phyloP scores from a whole-genome alignment of 2,797 vertebrate species.

The Tokudaia muenninki region DNA sequence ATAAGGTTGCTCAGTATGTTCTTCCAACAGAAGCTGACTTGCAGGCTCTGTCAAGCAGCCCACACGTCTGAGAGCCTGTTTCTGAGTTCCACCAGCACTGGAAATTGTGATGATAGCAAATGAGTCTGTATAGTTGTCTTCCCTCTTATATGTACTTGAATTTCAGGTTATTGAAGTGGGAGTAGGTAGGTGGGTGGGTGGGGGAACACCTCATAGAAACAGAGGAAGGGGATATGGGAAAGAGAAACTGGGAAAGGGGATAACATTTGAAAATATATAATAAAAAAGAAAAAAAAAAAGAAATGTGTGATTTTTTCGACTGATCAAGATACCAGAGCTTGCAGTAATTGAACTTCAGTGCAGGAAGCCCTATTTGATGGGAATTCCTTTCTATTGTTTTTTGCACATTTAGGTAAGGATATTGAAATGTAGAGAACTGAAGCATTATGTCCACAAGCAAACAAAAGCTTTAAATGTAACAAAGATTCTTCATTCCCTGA shows the following conservation, averaged over 20 bases:
- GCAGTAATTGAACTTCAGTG: background rate
- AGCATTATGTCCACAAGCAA: background rate
- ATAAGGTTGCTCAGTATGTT: slow-evolving; percentile 84
- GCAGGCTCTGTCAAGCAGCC: slow-evolving; percentile 66
- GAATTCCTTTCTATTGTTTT: background rate
- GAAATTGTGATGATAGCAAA: slow-evolving; percentile 65
- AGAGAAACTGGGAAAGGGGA: too few species aligned
- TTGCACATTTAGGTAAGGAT: background rate
- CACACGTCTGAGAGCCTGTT: slow-evolving; percentile 67
- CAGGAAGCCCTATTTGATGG: background rate
- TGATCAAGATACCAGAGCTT: slow-evolving; percentile 28
- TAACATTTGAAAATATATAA: too few species aligned
- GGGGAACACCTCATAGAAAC: too few species aligned
- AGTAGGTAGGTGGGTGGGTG: too few species aligned
- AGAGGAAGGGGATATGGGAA: too few species aligned
- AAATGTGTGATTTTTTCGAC: background rate
- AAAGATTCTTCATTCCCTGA: background rate
- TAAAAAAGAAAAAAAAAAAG: too few species aligned
- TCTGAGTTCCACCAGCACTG: slow-evolving; percentile 46
- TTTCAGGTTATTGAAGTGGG: background rate
- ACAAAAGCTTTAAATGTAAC: background rate
- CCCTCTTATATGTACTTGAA: background rate
- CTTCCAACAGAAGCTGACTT: slow-evolving; percentile 79
- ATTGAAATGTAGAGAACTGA: slow-evolving; percentile 9
- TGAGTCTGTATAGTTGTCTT: background rate